A percentile compares a stretch with the other conserved stretches of the same genome.
Conservation (phyloP, 2,888 invertebrate species). For the Cancer borealis region DNA sequence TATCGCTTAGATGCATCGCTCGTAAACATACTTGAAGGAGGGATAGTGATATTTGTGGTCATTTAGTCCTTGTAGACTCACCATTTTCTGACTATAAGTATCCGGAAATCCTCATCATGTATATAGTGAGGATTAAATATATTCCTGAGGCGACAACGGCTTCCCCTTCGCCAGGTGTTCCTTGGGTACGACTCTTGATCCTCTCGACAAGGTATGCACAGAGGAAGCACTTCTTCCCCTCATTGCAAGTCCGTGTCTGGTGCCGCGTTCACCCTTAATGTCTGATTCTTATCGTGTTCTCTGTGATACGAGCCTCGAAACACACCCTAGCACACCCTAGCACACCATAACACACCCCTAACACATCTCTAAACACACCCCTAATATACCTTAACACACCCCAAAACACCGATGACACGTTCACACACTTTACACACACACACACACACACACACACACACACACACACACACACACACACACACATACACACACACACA, state of each 20-base stretch:
- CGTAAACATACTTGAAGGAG: not conserved
- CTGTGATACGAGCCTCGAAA: not conserved
- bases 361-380: not conserved
- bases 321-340: not conserved
- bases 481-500: not conserved
- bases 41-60: not conserved
- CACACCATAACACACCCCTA: not conserved
- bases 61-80: not conserved
- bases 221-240: not conserved
- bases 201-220: not conserved
- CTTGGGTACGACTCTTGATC: not conserved
- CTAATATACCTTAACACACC: not conserved
- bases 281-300: conserved; percentile 4
- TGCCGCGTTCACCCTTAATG: not conserved
- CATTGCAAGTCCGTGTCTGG: not conserved
- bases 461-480: not conserved
- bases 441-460: conserved; percentile 9
- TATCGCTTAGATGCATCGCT: not conserved
- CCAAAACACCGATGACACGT: not conserved
- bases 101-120: not conserved
- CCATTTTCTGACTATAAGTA: not conserved
- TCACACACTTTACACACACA: conserved; percentile 31
- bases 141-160: not conserved
- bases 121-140: not conserved
- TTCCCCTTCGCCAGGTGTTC: not conserved